These are phyloP conservation scores for Pantala flavescens DNA, from an alignment of 1,140 invertebrate genomes.

Conservation along the genomic window DNA sequence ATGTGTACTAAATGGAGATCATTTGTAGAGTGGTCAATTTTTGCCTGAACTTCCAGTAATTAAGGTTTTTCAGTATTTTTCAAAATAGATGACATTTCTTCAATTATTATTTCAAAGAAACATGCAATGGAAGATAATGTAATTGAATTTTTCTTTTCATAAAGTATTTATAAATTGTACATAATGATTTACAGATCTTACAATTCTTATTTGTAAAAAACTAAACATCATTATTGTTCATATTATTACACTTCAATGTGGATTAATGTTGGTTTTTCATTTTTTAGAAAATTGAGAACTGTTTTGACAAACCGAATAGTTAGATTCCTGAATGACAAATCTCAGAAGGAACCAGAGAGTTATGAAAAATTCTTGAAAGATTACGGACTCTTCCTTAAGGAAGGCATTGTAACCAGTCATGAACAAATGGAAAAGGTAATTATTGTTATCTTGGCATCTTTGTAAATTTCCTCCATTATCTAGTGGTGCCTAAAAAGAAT, in stretches of 20 bases:
- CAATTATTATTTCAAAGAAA: too few species aligned
- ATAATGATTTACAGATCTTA: too few species aligned
- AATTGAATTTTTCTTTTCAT: too few species aligned
- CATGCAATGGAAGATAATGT: too few species aligned
- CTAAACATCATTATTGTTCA: neutral
- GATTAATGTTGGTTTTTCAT: conserved; percentile 21
- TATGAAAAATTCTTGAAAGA: conserved; percentile 84
- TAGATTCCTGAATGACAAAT: conserved; percentile 75
- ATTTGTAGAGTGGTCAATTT: too few species aligned
- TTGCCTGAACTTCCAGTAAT: too few species aligned
- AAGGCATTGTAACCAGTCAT: conserved; percentile 78
- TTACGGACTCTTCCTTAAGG: conserved; percentile 88
- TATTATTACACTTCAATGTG: conserved; percentile 15
- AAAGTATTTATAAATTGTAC: too few species aligned
- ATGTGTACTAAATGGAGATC: too few species aligned
- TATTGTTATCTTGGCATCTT: too few species aligned
- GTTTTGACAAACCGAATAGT: conserved; percentile 78
- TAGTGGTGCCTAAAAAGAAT: conserved; percentile 16
- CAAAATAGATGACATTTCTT: too few species aligned
- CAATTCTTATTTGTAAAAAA: too few species aligned
- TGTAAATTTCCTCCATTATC: conserved; percentile 13
- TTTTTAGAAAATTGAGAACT: conserved; percentile 66
- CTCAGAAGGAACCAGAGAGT: conserved; percentile 70
- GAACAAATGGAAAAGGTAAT: conserved; percentile 71
- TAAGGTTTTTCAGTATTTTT: too few species aligned